Evolutionary conservation across 2,113 vertebrate genomes (phyloP).

Genomic region (Ictalurus furcatus): DNA sequence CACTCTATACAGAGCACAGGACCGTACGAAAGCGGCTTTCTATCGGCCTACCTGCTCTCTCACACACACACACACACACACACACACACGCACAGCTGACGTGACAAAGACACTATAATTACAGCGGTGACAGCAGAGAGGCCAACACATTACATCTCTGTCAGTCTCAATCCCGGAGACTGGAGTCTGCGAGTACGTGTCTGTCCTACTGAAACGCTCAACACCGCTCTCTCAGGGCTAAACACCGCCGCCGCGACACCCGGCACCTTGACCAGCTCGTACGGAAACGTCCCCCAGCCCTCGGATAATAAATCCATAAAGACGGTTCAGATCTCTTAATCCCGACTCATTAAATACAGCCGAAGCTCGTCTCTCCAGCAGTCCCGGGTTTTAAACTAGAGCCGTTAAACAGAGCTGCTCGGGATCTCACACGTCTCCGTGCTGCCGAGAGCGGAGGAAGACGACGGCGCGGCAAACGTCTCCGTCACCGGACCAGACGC

Average conservation of each 20-base stretch:
- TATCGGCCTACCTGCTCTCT: neutral
- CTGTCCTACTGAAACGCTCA: constrained; percentile 16
- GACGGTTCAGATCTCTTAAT: constrained; percentile 10
- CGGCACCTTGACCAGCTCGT: neutral
- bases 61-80: constrained; percentile 10
- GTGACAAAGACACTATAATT: constrained; percentile 44
- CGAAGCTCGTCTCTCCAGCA: neutral
- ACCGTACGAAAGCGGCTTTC: no score
- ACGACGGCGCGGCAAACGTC: neutral
- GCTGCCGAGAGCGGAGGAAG: neutral
- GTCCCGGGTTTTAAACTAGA: neutral
- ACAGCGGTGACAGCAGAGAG: constrained; percentile 35
- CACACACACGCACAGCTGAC: neutral
- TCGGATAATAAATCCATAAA: neutral
- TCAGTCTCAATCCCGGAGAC: constrained; percentile 27
- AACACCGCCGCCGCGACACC: neutral
- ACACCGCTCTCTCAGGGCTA: neutral
- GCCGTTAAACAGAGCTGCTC: neutral
- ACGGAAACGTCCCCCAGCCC: neutral
- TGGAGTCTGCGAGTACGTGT: constrained; percentile 9
- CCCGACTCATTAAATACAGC: neutral
- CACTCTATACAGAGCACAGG: no score
- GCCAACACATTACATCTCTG: constrained; percentile 35
- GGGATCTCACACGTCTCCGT: neutral
- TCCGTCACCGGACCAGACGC: neutral